phyloP scores from a whole-genome alignment of 2,888 invertebrate species.

The Ophonus ardosiacus region DNA sequence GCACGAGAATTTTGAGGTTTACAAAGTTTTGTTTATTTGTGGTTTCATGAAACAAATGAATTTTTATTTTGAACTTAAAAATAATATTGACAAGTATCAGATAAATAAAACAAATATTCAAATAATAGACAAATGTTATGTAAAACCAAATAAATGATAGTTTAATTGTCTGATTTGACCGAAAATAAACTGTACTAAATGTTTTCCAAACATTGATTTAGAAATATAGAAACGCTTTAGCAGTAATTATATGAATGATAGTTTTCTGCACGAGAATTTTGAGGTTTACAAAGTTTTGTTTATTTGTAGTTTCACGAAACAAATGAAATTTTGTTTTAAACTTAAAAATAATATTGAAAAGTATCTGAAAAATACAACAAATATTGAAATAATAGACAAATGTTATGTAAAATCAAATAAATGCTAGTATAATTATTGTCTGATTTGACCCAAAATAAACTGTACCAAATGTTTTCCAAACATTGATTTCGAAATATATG shows the following conservation, averaged over 20 bases:
- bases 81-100: too few species aligned
- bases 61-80: too few species aligned
- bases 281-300: too few species aligned
- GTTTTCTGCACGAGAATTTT: background rate
- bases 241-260: background rate
- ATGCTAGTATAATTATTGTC: background rate
- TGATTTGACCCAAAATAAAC: background rate
- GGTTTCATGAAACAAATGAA: background rate
- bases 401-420: background rate
- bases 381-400: too few species aligned
- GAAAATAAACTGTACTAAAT: background rate
- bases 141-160: background rate
- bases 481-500: conserved; percentile 12
- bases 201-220: conserved; percentile 16
- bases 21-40: too few species aligned
- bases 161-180: background rate
- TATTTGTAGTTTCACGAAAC: too few species aligned
- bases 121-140: too few species aligned
- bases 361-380: too few species aligned
- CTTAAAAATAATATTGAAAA: too few species aligned
- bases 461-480: conserved; percentile 7
- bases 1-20: too few species aligned
- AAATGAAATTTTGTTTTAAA: too few species aligned
- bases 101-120: too few species aligned
- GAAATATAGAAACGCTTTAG: background rate